phyloP scores from a whole-genome alignment of 2,888 invertebrate genomes.

The Apotomis turbidana region DNA sequence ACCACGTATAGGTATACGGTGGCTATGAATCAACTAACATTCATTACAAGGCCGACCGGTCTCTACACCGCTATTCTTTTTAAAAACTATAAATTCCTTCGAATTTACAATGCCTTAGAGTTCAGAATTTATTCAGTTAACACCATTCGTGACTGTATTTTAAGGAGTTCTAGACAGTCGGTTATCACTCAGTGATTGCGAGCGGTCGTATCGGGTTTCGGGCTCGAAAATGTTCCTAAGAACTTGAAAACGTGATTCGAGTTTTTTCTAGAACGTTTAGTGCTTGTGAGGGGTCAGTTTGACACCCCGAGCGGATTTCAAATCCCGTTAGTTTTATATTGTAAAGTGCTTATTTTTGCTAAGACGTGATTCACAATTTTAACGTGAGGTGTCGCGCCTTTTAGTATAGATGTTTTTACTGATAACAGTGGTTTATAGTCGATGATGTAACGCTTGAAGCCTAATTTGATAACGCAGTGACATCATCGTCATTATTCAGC shows the following conservation, averaged over 20 bases:
- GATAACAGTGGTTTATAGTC: constrained; percentile 13
- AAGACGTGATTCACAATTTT: constrained; percentile 2
- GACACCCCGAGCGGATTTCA: constrained; percentile 1
- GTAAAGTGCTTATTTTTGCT: constrained; percentile 13
- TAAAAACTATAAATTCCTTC: constrained; percentile 42
- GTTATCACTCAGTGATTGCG: constrained; percentile 57
- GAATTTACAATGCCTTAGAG: constrained; percentile 46
- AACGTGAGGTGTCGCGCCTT: background rate
- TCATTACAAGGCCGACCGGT: constrained; percentile 52
- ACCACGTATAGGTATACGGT: constrained; percentile 51
- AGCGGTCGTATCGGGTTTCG: constrained; percentile 56
- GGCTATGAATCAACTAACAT: constrained; percentile 57
- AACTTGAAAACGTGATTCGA: constrained; percentile 26
- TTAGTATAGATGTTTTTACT: constrained; percentile 3
- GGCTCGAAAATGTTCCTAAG: constrained; percentile 36
- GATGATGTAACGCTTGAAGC: constrained; percentile 33
- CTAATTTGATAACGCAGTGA: constrained; percentile 35
- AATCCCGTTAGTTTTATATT: constrained; percentile 15
- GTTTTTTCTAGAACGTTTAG: constrained; percentile 15
- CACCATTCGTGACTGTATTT: constrained; percentile 44
- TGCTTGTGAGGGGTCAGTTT: constrained; percentile 14
- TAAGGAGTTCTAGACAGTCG: constrained; percentile 49
- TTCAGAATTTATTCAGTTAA: constrained; percentile 45
- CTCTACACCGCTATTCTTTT: constrained; percentile 41
- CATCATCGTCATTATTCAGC: constrained; percentile 23